These are phyloP conservation scores for Fukomys damarensis DNA, from an alignment of 2,113 vertebrate species.

Conservation along the genomic window DNA sequence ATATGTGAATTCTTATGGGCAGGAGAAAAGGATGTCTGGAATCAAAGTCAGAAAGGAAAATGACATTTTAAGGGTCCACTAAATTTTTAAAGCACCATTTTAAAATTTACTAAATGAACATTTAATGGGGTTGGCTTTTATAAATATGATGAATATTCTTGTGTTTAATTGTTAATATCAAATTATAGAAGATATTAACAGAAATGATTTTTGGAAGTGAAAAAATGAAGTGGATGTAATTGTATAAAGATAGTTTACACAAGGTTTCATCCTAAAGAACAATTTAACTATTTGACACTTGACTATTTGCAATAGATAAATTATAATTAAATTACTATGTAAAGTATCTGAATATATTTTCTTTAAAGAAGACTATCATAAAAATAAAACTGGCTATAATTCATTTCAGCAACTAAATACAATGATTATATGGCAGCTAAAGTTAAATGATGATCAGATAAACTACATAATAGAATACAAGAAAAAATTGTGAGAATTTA, in stretches of 20 bases:
- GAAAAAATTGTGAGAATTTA: not conserved
- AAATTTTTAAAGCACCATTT: not conserved
- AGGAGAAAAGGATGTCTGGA: not conserved
- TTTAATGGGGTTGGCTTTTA: not conserved
- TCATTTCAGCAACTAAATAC: not conserved
- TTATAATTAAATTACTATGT: not conserved
- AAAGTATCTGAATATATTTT: not conserved
- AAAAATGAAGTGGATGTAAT: not conserved
- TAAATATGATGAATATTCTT: not conserved
- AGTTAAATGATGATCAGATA: not conserved
- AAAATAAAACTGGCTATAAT: not conserved
- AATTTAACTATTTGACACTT: not conserved
- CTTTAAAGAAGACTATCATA: not conserved
- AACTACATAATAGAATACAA: not conserved
- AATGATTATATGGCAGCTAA: not conserved
- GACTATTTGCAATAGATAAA: not conserved
- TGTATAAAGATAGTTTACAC: not conserved
- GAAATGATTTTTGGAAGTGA: not conserved
- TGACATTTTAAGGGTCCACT: not conserved
- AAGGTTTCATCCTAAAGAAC: not conserved
- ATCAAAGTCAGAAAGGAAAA: not conserved
- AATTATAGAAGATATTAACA: not conserved
- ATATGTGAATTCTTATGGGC: not conserved
- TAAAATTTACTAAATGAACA: constrained; percentile 26
- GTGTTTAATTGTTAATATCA: constrained; percentile 20